These are phyloP conservation scores for Trogon melanurus DNA, from an alignment of 2,113 vertebrate genomes.

Conservation along the genomic window DNA sequence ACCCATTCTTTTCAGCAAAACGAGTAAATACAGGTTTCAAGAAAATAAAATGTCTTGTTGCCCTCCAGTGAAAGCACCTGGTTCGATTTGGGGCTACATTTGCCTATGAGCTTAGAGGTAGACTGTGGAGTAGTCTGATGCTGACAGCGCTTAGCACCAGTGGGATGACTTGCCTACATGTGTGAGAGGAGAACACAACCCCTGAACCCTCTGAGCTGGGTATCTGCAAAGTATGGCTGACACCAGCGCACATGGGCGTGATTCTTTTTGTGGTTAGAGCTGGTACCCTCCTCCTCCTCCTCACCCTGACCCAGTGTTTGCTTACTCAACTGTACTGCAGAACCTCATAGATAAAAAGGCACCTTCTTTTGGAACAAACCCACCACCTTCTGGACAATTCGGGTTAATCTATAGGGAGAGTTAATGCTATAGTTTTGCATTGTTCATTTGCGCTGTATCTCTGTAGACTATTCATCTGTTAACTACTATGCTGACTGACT, in stretches of 20 bases:
- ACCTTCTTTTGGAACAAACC: neutral
- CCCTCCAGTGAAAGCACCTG: neutral
- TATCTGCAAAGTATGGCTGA: neutral
- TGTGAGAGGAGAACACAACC: neutral
- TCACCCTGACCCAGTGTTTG: neutral
- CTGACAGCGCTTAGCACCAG: neutral
- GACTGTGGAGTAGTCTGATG: neutral
- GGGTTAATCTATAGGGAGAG: neutral
- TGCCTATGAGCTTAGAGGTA: neutral
- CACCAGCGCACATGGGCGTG: neutral
- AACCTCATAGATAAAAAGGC: neutral
- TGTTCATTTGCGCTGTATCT: neutral
- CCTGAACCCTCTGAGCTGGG: neutral
- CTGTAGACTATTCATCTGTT: neutral
- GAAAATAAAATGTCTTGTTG: neutral
- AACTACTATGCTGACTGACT: neutral
- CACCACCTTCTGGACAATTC: neutral
- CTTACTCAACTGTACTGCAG: neutral
- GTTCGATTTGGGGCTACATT: neutral
- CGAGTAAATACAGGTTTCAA: neutral
- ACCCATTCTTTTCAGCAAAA: neutral
- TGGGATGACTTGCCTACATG: neutral
- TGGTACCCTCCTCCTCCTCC: neutral
- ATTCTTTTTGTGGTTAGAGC: neutral
- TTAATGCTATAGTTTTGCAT: neutral